Percentiles rank a stretch among this genome's conserved stretches.
These are phyloP conservation scores for Macropus fuliginosus DNA, from an alignment of 2,797 vertebrate species.

Conservation along the genomic window DNA sequence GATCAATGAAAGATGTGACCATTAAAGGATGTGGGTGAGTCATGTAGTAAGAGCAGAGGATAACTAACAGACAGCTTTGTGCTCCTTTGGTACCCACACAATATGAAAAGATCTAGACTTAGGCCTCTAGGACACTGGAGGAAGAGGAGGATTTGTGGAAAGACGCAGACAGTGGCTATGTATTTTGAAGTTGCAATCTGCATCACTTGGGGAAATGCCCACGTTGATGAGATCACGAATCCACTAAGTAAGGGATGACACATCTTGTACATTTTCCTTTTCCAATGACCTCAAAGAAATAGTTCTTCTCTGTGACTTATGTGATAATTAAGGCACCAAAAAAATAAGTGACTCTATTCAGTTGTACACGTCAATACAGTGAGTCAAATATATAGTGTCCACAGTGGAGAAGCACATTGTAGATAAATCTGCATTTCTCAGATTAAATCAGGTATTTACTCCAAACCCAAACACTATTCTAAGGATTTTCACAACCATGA, in stretches of 20 bases:
- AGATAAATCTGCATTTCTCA: constrained; percentile 28
- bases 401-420: background rate
- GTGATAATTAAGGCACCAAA: background rate
- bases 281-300: constrained; percentile 1
- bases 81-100: background rate
- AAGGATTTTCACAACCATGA: constrained; percentile 40
- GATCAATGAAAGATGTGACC: background rate
- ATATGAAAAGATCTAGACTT: background rate
- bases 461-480: constrained; percentile 46
- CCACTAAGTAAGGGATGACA: background rate
- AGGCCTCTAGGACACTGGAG: background rate
- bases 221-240: background rate
- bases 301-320: constrained; percentile 17
- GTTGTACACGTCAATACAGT: constrained; percentile 32
- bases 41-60: background rate
- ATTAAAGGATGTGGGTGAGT: background rate
- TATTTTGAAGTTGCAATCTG: background rate
- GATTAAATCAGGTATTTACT: constrained; percentile 58
- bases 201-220: background rate
- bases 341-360: constrained; percentile 47
- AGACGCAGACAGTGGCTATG: background rate
- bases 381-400: constrained; percentile 37
- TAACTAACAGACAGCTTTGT: background rate
- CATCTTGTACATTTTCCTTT: background rate
- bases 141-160: background rate